Evolutionary conservation across 2,113 vertebrate genomes (phyloP), one percentile per base, ranked within the genome.

Genomic region (Pollachius pollachius): DNA sequence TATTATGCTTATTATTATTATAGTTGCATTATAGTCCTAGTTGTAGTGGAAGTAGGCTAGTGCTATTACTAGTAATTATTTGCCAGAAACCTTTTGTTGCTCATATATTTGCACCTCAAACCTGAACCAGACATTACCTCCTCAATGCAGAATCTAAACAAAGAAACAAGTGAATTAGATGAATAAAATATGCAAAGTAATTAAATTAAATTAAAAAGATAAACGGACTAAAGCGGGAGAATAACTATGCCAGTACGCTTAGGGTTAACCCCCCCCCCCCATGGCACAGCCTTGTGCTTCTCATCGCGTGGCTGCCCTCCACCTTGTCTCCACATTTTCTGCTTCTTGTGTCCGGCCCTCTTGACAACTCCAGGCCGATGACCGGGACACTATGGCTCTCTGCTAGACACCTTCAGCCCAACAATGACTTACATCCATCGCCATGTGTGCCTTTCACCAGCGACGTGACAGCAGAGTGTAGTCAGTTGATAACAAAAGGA

Each of bases 401-500:
- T 91, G 91, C 89, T 90, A 93, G 93, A 93, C 89, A 88, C 92
- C 92, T 83, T 91, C 90, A 76, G 86, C 84, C 89, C 41, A 84
- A 95, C 94, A 95, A 95, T 94, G 93, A 91, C 86, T 91, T 91
- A 93, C 93, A 95, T 94, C 90, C 90, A 92, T 92, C 85, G 92
- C 91, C 91, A 84, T 91, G 90, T 88, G 92, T 91, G 88, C 90
- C 85, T 87, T 94, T 95, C 93, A 93, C 86, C 90, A 85, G 90
- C 88, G 92, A 82, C 81, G 89, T 91, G 89, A 94, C 91, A 83
- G 89, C 71, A 88, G 90, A 88, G 90, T 88, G 88, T 90, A 88
- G 92, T 90, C 88, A 89, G 90, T 91, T 87, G 85, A 90, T 87
- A 92, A 94, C 92, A 92, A 93, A 93, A 92, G 91, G 88, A 90